Conservation (phyloP, 2,888 invertebrate genomes). For the Sesia apiformis region DNA sequence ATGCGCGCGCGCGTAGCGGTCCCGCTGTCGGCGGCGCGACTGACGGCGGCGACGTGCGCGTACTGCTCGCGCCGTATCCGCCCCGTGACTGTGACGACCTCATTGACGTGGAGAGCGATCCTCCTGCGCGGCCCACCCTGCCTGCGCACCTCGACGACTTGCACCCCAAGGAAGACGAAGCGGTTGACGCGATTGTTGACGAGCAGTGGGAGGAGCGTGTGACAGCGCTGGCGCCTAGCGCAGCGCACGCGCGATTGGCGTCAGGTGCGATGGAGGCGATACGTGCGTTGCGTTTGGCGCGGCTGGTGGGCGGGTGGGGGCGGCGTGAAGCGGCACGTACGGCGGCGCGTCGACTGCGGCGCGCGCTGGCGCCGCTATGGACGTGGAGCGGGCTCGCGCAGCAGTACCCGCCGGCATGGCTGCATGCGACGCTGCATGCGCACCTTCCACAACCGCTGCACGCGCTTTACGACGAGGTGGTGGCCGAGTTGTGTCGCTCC, state of each 20-base stretch:
- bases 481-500: conserved; percentile 26
- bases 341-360: conserved; percentile 24
- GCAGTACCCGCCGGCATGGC: conserved; percentile 25
- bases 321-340: conserved; percentile 10
- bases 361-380: conserved; percentile 27
- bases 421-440: conserved; percentile 28
- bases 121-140: conserved; percentile 7
- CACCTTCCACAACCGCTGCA: conserved; percentile 23
- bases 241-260: conserved; percentile 31
- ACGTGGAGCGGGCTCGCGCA: conserved; percentile 13
- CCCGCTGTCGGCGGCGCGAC: conserved; percentile 17
- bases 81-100: conserved; percentile 12
- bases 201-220: conserved; percentile 23
- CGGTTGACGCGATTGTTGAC: conserved; percentile 5
- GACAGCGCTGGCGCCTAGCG: conserved; percentile 26
- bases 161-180: conserved; percentile 10
- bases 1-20: conserved; percentile 30
- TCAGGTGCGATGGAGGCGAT: conserved; percentile 21
- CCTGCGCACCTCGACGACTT: conserved; percentile 9
- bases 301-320: conserved; percentile 18
- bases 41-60: conserved; percentile 20
- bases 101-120: conserved; percentile 9
- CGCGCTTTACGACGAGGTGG: conserved; percentile 25
- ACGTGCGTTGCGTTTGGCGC: conserved; percentile 29
- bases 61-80: conserved; percentile 23